Evolutionary conservation across 2,888 invertebrate species (phyloP).

Genomic region (Leptothorax acervorum): DNA sequence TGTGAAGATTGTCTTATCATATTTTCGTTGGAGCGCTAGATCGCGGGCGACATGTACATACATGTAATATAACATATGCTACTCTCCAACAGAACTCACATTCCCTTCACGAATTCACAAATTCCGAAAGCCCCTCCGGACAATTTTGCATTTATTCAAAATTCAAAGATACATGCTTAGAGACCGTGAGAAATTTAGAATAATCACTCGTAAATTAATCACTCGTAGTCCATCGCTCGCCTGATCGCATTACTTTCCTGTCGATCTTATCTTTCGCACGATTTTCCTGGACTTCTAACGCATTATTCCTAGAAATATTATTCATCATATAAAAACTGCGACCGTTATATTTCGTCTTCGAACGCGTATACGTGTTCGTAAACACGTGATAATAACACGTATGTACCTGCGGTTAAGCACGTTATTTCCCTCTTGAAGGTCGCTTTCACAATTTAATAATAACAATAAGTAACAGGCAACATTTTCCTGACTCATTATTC

Average conservation of each 20-base stretch:
- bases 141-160: background rate
- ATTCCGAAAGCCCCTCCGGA: too few relatives aligned
- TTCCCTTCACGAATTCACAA: background rate
- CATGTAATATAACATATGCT: background rate
- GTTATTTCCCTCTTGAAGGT: constrained; percentile 34
- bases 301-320: constrained; percentile 22
- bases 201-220: background rate
- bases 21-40: constrained; percentile 23
- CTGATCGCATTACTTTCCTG: background rate
- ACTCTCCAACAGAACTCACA: background rate
- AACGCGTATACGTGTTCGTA: constrained; percentile 11
- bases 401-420: background rate
- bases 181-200: background rate
- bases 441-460: constrained; percentile 15
- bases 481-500: background rate
- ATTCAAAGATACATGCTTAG: background rate
- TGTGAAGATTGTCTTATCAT: constrained; percentile 48
- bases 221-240: background rate
- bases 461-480: constrained; percentile 11
- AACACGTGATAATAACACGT: constrained; percentile 24
- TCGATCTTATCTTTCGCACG: background rate
- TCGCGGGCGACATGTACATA: background rate
- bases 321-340: background rate
- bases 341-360: constrained; percentile 1
- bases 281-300: background rate